Evolutionary conservation across 2,113 vertebrate genomes (phyloP).

Genomic region (Labrus mixtus): DNA sequence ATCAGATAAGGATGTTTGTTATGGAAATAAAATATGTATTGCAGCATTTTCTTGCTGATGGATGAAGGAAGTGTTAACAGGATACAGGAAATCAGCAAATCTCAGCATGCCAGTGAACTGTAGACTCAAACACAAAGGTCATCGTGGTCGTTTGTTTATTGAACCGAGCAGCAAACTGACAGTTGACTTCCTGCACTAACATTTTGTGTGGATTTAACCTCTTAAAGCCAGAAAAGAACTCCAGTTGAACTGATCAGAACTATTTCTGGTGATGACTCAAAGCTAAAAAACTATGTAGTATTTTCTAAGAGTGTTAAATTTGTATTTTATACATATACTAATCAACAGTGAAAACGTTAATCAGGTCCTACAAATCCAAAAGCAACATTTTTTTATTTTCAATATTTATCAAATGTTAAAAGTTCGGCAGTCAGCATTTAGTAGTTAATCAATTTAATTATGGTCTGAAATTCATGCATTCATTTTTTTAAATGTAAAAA

Average conservation of each 20-base stretch:
- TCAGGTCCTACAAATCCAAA: too few species aligned
- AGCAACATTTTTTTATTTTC: too few species aligned
- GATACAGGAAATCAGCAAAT: slow-evolving; percentile 31
- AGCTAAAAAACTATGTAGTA: too few species aligned
- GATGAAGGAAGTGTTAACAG: slow-evolving; percentile 14
- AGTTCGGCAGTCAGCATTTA: too few species aligned
- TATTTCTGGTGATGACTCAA: too few species aligned
- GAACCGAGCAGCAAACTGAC: slow-evolving; percentile 13
- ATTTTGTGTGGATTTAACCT: neutral
- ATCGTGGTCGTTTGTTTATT: neutral
- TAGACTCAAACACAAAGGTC: slow-evolving; percentile 17
- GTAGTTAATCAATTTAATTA: too few species aligned
- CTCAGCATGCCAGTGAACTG: neutral
- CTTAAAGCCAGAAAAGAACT: neutral
- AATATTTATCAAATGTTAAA: too few species aligned
- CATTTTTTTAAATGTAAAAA: too few species aligned
- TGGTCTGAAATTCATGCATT: too few species aligned
- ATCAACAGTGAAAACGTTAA: too few species aligned
- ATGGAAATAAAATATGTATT: neutral
- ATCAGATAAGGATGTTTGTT: neutral
- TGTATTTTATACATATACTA: too few species aligned
- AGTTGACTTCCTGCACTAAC: slow-evolving; percentile 3
- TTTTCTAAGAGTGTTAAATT: too few species aligned
- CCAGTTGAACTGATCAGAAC: neutral
- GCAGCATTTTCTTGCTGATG: slow-evolving; percentile 8